phyloP scores from a whole-genome alignment of 1,140 invertebrate genomes.

The Drosophila ogumai region DNA sequence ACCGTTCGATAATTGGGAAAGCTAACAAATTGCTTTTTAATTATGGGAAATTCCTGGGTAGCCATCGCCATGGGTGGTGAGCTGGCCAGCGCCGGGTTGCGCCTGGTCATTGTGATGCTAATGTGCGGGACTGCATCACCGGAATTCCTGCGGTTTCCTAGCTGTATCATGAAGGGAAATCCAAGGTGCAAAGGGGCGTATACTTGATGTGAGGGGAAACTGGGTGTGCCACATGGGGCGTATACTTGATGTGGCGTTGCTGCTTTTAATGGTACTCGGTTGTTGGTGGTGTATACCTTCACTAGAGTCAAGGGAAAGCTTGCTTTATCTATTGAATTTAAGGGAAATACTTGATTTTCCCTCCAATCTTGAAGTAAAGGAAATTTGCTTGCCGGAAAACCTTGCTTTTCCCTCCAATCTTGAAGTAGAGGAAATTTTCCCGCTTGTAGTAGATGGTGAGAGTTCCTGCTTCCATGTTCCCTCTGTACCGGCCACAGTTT shows the following conservation, averaged over 20 bases:
- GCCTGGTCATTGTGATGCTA: constrained; percentile 38
- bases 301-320: constrained; percentile 13
- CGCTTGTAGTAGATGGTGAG: not conserved
- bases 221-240: not conserved
- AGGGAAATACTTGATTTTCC: not conserved
- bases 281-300: not conserved
- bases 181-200: constrained; percentile 13
- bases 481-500: not conserved
- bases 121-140: constrained; percentile 17
- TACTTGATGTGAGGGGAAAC: constrained; percentile 33
- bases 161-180: constrained; percentile 24
- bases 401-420: not conserved
- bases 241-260: constrained; percentile 17
- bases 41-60: constrained; percentile 65
- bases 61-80: constrained; percentile 8
- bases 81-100: constrained; percentile 13
- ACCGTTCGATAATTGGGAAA: constrained; percentile 62
- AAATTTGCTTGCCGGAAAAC: constrained; percentile 16
- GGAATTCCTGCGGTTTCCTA: constrained; percentile 17
- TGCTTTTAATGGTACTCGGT: not conserved
- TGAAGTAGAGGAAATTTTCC: constrained; percentile 22
- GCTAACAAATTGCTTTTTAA: constrained; percentile 77
- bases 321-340: not conserved
- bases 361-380: constrained; percentile 4
- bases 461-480: not conserved